Evolutionary conservation across 1,140 invertebrate species (phyloP).

Genomic region (Drosophila murphyi): DNA sequence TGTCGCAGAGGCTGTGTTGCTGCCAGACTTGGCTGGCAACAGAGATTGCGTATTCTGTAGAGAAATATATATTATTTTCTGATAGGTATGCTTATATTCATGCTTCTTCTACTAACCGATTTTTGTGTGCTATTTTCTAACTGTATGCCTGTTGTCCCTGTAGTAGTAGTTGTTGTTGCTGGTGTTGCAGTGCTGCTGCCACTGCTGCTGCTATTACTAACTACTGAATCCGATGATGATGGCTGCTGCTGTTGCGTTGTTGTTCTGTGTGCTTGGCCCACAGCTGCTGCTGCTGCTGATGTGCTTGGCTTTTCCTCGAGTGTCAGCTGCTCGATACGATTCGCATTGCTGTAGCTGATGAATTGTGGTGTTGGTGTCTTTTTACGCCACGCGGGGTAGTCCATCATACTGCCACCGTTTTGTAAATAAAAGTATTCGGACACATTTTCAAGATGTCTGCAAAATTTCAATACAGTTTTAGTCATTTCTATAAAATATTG

Average conservation of each 20-base stretch:
- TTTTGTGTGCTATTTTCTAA: slow-evolving; percentile 55
- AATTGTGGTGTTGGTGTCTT: slow-evolving; percentile 90
- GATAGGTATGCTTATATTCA: background rate
- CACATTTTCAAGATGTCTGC: slow-evolving; percentile 91
- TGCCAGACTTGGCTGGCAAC: slow-evolving; percentile 61
- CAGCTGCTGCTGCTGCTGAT: slow-evolving; percentile 58
- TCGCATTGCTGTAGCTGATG: slow-evolving; percentile 90
- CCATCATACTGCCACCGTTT: slow-evolving; percentile 93
- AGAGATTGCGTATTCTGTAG: slow-evolving; percentile 80
- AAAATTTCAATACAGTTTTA: background rate
- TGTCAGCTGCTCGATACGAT: slow-evolving; percentile 89
- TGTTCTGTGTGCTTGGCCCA: slow-evolving; percentile 51
- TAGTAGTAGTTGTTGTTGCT: slow-evolving; percentile 30
- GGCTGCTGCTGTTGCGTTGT: slow-evolving; percentile 20
- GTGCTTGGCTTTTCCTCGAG: slow-evolving; percentile 80
- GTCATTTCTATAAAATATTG: background rate
- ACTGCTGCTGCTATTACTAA: slow-evolving; percentile 26
- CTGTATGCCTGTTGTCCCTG: slow-evolving; percentile 42
- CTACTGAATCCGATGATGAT: slow-evolving; percentile 15
- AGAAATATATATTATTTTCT: background rate
- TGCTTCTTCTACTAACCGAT: slow-evolving; percentile 58
- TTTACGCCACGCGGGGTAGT: slow-evolving; percentile 93
- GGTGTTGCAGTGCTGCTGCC: background rate
- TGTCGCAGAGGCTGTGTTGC: slow-evolving; percentile 24
- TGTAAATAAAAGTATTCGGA: slow-evolving; percentile 94